Evolutionary conservation across 2,797 vertebrate genomes (phyloP).

Genomic region (Phylloscopus collybita): DNA sequence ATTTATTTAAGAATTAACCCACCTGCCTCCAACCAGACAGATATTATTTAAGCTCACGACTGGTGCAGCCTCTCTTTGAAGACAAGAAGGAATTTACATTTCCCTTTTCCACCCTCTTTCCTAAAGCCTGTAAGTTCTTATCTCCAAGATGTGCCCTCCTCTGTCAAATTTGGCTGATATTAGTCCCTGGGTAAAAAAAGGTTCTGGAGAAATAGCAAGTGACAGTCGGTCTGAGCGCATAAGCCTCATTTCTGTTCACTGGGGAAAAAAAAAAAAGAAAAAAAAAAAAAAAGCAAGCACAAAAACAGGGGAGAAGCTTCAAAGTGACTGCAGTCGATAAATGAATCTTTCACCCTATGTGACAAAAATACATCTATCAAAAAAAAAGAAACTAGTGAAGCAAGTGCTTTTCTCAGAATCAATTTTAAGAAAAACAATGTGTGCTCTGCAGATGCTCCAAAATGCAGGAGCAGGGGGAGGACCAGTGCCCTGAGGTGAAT

Average conservation of each 20-base stretch:
- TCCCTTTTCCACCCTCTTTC: background rate
- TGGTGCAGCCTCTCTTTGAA: background rate
- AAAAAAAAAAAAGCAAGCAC: background rate
- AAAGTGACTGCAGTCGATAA: background rate
- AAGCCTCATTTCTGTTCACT: background rate
- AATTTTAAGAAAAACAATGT: background rate
- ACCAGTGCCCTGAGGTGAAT: background rate
- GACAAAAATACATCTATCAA: background rate
- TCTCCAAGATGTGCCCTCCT: background rate
- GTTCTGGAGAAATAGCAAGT: background rate
- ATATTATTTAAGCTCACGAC: accelerated
- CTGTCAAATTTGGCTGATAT: background rate
- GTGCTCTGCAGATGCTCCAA: background rate
- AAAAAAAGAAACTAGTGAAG: background rate
- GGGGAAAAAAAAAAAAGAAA: background rate
- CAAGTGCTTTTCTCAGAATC: background rate
- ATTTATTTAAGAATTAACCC: accelerated
- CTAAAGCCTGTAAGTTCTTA: background rate
- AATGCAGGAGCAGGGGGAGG: background rate
- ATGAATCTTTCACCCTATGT: background rate
- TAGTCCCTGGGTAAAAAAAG: background rate
- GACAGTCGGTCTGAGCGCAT: background rate
- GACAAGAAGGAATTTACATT: background rate
- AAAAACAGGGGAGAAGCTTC: background rate
- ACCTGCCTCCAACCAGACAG: background rate